Conservation (phyloP, 2,113 vertebrate genomes). For the Arothron firmamentum region DNA sequence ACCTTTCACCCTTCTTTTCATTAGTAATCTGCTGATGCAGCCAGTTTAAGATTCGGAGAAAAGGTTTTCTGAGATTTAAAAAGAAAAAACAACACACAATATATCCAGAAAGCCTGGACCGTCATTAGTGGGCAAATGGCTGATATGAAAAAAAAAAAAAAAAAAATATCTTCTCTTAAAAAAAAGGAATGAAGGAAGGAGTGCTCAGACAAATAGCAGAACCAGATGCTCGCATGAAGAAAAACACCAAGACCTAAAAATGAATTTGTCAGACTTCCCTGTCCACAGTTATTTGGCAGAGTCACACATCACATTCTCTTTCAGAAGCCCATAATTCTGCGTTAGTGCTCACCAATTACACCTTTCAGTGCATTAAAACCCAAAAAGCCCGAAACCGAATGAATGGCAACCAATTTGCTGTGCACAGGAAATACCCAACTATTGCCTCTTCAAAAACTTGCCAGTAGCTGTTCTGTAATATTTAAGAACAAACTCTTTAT, state of each 20-base stretch:
- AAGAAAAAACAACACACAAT: constrained; percentile 13
- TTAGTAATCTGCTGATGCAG: constrained; percentile 26
- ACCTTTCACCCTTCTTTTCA: background rate
- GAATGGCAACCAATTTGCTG: background rate
- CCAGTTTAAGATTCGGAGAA: constrained; percentile 24
- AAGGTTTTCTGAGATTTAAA: constrained; percentile 6
- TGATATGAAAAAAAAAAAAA: background rate
- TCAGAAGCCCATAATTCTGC: constrained; percentile 31
- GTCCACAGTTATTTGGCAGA: constrained; percentile 56
- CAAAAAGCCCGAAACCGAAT: background rate
- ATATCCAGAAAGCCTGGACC: constrained; percentile 2
- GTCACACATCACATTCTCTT: constrained; percentile 28
- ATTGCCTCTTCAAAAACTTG: background rate
- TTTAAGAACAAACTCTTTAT: constrained; percentile 14
- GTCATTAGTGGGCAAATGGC: constrained; percentile 9
- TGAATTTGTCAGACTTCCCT: constrained; percentile 52
- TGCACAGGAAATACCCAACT: too few species aligned
- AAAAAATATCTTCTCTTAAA: constrained; percentile 17
- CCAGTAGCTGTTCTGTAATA: constrained; percentile 2
- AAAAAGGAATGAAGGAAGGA: constrained; percentile 6
- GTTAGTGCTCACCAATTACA: constrained; percentile 16
- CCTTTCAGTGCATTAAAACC: background rate
- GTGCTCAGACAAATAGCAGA: constrained; percentile 35
- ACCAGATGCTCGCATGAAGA: constrained; percentile 44
- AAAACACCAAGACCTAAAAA: constrained; percentile 40